Conservation (phyloP, 2,888 invertebrate species). For the Epinotia ramella region DNA sequence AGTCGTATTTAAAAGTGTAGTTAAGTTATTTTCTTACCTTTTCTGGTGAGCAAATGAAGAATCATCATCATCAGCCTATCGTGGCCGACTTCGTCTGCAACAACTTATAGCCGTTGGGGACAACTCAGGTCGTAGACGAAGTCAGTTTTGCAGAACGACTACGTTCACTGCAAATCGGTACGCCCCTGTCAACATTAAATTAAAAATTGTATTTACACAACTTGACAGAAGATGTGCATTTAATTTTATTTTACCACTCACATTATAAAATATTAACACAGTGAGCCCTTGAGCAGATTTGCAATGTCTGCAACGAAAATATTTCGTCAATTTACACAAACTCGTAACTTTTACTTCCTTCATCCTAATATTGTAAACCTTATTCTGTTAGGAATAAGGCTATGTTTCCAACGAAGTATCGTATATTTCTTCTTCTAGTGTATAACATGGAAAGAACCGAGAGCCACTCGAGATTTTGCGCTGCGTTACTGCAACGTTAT, state of each 20-base stretch:
- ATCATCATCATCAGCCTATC: not conserved
- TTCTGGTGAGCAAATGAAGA: not conserved
- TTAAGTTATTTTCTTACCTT: not conserved
- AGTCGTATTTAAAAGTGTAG: no score
- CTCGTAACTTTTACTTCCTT: constrained; percentile 1
- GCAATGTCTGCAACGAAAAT: constrained; percentile 56
- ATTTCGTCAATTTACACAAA: constrained; percentile 40
- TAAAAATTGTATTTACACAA: not conserved
- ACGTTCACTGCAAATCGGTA: not conserved
- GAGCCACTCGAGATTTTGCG: constrained; percentile 62
- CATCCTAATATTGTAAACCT: not conserved
- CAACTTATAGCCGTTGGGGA: not conserved
- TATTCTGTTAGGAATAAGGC: not conserved
- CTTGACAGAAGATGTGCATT: not conserved
- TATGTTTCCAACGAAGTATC: constrained; percentile 28
- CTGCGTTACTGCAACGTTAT: constrained; percentile 59
- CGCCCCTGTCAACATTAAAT: not conserved
- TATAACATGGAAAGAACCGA: constrained; percentile 59
- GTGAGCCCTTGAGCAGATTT: constrained; percentile 49
- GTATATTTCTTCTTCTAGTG: constrained; percentile 57
- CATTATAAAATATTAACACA: constrained; percentile 22
- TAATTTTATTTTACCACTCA: not conserved
- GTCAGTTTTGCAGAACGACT: not conserved
- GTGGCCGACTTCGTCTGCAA: not conserved
- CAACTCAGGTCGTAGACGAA: not conserved